Percentiles rank a stretch among this genome's conserved stretches.
Conservation (phyloP, 2,797 vertebrate genomes). For the Rhinatrema bivittatum region DNA sequence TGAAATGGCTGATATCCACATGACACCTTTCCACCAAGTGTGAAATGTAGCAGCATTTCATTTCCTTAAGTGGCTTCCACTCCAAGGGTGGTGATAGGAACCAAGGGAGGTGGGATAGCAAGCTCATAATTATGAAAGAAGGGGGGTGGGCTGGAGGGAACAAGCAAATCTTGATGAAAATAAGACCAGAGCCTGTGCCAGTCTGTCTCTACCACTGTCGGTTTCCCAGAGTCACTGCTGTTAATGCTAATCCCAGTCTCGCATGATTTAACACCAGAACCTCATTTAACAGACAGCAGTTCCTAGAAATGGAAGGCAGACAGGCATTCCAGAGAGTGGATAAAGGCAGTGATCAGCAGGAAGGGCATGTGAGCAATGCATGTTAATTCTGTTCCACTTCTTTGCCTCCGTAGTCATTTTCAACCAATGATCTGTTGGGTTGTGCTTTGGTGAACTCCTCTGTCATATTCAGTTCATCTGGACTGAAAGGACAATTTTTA, state of each 20-base stretch:
- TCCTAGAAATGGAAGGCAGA: no score
- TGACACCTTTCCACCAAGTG: background rate
- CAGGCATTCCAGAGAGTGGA: background rate
- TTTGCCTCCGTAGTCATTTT: no score
- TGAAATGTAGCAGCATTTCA: background rate
- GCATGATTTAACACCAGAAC: slow-evolving; percentile 11
- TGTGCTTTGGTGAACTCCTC: no score
- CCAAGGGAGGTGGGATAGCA: background rate
- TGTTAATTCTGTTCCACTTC: background rate
- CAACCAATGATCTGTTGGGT: no score
- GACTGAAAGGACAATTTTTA: no score
- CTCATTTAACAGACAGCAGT: background rate
- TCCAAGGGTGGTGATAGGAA: background rate
- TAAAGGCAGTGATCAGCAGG: background rate
- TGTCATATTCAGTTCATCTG: no score
- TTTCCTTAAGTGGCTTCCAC: background rate
- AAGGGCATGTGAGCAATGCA: background rate
- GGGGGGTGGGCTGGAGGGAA: background rate
- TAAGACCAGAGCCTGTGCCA: background rate
- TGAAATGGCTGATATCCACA: background rate
- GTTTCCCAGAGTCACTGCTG: background rate
- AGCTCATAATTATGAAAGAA: background rate
- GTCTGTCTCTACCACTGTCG: background rate
- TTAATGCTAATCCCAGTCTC: background rate
- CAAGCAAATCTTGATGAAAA: background rate